Evolutionary conservation across 2,888 invertebrate species (phyloP).

Genomic region (Eristalis arbustorum): DNA sequence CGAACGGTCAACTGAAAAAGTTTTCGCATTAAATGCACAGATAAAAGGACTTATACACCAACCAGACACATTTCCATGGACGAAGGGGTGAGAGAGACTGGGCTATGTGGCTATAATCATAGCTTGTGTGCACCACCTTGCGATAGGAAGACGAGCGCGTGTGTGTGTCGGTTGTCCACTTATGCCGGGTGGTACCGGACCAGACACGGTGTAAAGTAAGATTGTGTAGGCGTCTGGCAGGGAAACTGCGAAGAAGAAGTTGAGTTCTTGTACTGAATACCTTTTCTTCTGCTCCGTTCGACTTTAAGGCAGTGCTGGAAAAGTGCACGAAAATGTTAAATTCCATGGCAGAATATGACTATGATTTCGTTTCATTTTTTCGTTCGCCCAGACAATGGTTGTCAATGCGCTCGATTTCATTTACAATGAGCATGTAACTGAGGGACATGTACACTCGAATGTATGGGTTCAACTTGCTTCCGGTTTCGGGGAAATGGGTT

Average conservation of each 20-base stretch:
- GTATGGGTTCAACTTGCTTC: background rate
- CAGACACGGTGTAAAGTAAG: background rate
- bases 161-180: conserved; percentile 16
- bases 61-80: conserved; percentile 9
- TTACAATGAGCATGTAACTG: background rate
- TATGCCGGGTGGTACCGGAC: conserved; percentile 6
- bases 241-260: background rate
- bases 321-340: background rate
- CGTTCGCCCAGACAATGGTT: background rate
- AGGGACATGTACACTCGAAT: background rate
- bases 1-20: conserved; percentile 64
- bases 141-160: background rate
- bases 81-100: background rate
- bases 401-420: background rate
- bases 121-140: conserved; percentile 42
- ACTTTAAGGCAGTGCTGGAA: background rate
- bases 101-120: conserved; percentile 33
- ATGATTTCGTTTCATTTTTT: background rate
- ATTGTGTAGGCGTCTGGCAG: background rate
- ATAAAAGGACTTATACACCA: conserved; percentile 33
- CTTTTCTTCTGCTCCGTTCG: background rate
- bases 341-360: background rate
- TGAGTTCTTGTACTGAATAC: no score
- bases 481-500: background rate
- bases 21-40: conserved; percentile 62